Evolutionary conservation across 2,797 vertebrate genomes (phyloP), one percentile per base, ranked within the genome.

Genomic region (Gadopsis bispinosus): DNA sequence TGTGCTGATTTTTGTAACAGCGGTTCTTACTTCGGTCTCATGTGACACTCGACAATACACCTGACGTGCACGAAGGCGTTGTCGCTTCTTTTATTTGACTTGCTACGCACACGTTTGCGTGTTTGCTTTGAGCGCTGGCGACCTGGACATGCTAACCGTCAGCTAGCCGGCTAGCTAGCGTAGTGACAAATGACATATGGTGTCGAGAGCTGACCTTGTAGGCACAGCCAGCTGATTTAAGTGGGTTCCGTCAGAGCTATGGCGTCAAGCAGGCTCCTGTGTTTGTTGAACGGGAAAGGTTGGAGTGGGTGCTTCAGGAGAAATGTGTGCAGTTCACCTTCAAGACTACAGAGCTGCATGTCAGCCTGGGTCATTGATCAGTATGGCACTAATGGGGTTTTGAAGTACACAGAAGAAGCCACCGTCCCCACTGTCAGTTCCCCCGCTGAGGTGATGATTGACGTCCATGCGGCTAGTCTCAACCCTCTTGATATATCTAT

Each of bases 401-500:
- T 98, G 77, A 95, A 93, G 35, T 96, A 93, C 87, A 95, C 93
- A 41, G 92, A 92, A 14, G 94, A 96, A n/a, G 89, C 93, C 90
- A 19, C 74, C 45, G 62, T 95, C 33, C 97, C 97, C 33, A 39
- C 86, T 59, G 92, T 98, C 79, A 80, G 82, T 37, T 95, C 93
- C 56, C 93, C 96, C 33, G 96, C 94, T 89, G 97, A 98, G 81
- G 95, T 98, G 69, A 91, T 97, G 93, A 91, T 98, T 81, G 94
- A 95, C 90, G 96, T 98, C 63, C 95, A 96, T 3, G 97, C 97
- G 14, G 94, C 95, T 0, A 96, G 97, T 90, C 90, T 98, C 73
- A 98, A 98, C 90, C 97, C 97, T 56, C 95, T 98, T 79, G 97
- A 98, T 86, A 85, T 97, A 58, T 94, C 95, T 68, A 98, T 98